Evolutionary conservation across 2,797 vertebrate genomes (phyloP).

Genomic region (Carapus acus): DNA sequence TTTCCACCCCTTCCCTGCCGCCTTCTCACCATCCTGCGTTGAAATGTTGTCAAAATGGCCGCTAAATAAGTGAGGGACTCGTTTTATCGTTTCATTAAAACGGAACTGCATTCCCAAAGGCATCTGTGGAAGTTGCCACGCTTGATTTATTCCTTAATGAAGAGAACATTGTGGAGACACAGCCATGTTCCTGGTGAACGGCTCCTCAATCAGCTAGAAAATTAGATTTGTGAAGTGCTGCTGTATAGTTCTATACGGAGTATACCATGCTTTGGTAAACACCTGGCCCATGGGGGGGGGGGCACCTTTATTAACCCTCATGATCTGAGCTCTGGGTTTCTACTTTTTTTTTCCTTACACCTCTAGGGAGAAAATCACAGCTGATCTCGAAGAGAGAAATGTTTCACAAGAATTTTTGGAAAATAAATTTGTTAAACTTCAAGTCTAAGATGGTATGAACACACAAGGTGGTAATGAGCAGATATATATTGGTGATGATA

Average conservation of each 20-base stretch:
- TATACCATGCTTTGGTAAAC: conserved; percentile 36
- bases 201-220: conserved; percentile 49
- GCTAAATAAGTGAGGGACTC: conserved; percentile 15
- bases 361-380: no score
- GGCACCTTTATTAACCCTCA: conserved; percentile 37
- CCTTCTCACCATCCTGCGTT: no score
- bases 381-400: no score
- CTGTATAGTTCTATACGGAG: conserved; percentile 19
- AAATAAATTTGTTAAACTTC: no score
- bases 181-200: conserved; percentile 26
- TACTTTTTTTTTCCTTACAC: no score
- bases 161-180: conserved; percentile 31
- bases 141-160: conserved; percentile 45
- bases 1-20: background rate
- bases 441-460: no score
- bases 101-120: conserved; percentile 14
- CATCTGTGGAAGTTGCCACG: conserved; percentile 18
- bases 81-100: conserved; percentile 23
- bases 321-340: no score
- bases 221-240: conserved; percentile 44
- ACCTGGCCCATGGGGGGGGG: conserved; percentile 23
- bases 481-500: no score
- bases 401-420: no score
- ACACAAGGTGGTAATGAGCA: no score
- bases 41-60: background rate